These are phyloP conservation scores for Sula dactylatra DNA, from an alignment of 2,113 vertebrate species.

Conservation along the genomic window DNA sequence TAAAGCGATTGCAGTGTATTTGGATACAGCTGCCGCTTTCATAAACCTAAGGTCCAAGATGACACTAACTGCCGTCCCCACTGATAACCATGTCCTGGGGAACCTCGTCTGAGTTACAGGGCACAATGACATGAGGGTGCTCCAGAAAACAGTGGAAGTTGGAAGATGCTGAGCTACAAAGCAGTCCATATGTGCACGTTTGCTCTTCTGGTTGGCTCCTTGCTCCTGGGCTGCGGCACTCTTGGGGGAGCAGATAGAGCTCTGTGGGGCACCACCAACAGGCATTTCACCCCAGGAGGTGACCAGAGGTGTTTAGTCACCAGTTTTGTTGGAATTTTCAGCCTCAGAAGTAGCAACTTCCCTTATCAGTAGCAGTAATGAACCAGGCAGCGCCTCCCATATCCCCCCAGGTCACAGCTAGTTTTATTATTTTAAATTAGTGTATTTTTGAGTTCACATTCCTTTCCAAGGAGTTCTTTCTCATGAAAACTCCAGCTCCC, in stretches of 20 bases:
- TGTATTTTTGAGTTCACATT: background rate
- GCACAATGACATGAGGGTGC: no score
- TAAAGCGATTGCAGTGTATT: background rate
- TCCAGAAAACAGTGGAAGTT: background rate
- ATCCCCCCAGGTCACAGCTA: background rate
- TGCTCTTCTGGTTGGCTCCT: background rate
- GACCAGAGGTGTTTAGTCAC: background rate
- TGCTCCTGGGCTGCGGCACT: background rate
- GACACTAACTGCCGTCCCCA: background rate
- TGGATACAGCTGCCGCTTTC: background rate
- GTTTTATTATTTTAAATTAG: background rate
- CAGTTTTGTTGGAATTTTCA: background rate
- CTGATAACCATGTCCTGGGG: rapidly evolving
- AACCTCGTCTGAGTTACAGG: background rate
- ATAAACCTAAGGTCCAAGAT: background rate
- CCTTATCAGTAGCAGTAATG: background rate
- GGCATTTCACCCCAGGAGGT: background rate
- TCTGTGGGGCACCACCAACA: background rate
- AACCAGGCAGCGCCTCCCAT: background rate
- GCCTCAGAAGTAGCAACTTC: background rate
- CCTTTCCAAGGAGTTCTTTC: background rate
- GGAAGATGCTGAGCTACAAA: background rate
- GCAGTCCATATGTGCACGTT: rapidly evolving
- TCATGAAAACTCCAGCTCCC: background rate
- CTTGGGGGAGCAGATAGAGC: rapidly evolving